phyloP scores from a whole-genome alignment of 2,797 vertebrate genomes.

The Ceryle rudis region DNA sequence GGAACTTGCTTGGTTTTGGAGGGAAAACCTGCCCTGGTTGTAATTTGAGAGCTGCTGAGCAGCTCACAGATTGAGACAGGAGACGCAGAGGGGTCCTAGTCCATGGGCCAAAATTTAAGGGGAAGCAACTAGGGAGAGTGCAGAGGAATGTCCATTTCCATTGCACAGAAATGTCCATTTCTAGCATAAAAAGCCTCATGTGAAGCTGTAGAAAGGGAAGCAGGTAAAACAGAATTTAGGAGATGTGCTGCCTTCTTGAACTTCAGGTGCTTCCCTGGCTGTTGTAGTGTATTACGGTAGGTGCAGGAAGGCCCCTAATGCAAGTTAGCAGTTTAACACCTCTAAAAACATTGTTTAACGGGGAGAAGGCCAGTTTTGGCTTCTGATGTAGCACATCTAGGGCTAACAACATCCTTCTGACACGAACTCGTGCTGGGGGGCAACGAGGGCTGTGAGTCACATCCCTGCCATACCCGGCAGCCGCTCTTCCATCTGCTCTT shows the following conservation, averaged over 20 bases:
- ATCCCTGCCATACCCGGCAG: rapidly evolving
- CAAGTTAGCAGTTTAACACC: not conserved
- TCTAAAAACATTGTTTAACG: not conserved
- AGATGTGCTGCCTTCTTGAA: not conserved
- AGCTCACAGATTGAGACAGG: not conserved
- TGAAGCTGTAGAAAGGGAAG: not conserved
- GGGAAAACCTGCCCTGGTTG: not conserved
- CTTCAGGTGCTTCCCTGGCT: not conserved
- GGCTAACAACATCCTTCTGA: not conserved
- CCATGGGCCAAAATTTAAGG: not conserved
- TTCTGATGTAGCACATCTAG: rapidly evolving
- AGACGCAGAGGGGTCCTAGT: not conserved
- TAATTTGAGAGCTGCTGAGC: not conserved
- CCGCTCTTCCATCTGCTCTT: not conserved
- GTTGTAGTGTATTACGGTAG: rapidly evolving
- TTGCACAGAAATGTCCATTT: not conserved
- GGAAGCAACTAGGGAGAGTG: not conserved
- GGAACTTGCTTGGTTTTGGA: not conserved
- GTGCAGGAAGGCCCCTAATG: not conserved
- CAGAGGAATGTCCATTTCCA: not conserved
- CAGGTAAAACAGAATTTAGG: not conserved
- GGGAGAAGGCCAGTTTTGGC: not conserved
- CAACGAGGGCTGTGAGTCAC: not conserved
- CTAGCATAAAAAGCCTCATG: not conserved
- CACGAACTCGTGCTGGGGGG: not conserved